These are phyloP conservation scores for Cyrtodaria siliqua DNA, from an alignment of 2,888 invertebrate genomes.

Conservation along the genomic window DNA sequence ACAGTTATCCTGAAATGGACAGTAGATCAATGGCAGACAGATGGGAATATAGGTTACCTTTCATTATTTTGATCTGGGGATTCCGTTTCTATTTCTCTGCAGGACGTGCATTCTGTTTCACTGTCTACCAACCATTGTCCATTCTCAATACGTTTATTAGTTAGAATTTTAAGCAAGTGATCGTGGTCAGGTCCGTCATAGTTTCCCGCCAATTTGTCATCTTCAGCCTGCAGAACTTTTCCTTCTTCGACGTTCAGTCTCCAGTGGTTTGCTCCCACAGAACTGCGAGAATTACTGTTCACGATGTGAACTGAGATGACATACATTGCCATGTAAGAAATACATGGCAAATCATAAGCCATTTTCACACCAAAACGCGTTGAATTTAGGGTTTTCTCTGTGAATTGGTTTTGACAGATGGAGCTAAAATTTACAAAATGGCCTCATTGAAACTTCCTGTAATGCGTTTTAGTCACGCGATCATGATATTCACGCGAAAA, in stretches of 20 bases:
- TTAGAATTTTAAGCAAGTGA: conserved; percentile 78
- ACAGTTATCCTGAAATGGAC: no score
- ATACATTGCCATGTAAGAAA: conserved; percentile 89
- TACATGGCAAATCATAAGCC: conserved; percentile 82
- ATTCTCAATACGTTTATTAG: conserved; percentile 75
- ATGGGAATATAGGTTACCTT: no score
- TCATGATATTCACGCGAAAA: conserved; percentile 9
- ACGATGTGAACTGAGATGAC: conserved; percentile 91
- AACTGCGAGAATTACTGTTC: conserved; percentile 93
- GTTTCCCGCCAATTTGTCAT: conserved; percentile 60
- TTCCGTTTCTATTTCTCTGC: conserved; percentile 30
- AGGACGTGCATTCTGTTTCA: conserved; percentile 37
- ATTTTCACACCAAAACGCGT: conserved; percentile 57
- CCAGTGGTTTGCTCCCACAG: conserved; percentile 94
- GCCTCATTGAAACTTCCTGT: conserved; percentile 43
- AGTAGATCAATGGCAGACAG: no score
- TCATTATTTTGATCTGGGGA: no score
- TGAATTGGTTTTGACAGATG: conserved; percentile 53
- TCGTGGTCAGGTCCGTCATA: conserved; percentile 61
- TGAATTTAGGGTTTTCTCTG: not conserved
- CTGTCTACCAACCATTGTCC: conserved; percentile 71
- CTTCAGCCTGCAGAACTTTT: conserved; percentile 86
- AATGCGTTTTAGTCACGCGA: conserved; percentile 3
- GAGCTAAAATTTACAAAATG: conserved; percentile 36
- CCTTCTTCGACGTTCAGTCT: conserved; percentile 92